Evolutionary conservation across 2,113 vertebrate genomes (phyloP).

Genomic region (Ramphastos sulfuratus): DNA sequence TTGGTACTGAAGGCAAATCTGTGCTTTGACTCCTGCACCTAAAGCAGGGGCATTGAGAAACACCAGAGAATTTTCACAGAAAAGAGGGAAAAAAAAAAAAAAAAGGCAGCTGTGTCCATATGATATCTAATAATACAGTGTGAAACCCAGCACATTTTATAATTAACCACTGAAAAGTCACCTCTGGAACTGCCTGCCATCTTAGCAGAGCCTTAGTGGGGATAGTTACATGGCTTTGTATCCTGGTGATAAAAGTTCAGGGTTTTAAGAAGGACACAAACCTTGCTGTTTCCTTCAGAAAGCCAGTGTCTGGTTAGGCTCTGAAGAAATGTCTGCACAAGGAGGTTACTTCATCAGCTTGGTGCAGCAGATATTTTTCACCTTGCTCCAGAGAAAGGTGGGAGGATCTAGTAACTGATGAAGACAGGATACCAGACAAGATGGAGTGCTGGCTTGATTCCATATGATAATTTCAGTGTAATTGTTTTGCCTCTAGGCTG

Average conservation of each 20-base stretch:
- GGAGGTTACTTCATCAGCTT: background rate
- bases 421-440: conserved; percentile 60
- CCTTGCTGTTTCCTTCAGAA: background rate
- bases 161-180: background rate
- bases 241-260: background rate
- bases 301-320: background rate
- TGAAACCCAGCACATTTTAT: background rate
- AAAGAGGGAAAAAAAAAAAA: no score
- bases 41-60: background rate
- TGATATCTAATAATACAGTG: background rate
- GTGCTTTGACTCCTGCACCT: background rate
- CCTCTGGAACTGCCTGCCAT: background rate
- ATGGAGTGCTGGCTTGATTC: conserved; percentile 36
- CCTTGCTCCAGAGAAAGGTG: conserved; percentile 42
- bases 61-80: background rate
- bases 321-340: background rate
- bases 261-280: background rate
- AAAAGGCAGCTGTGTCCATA: background rate
- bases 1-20: background rate
- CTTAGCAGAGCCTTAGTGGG: background rate
- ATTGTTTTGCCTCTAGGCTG: conserved; percentile 68
- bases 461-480: conserved; percentile 62
- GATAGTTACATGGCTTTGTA: background rate
- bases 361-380: conserved; percentile 4
- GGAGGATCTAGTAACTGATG: conserved; percentile 47